phyloP scores from a whole-genome alignment of 2,113 vertebrate species.

The Daphoenositta chrysoptera region DNA sequence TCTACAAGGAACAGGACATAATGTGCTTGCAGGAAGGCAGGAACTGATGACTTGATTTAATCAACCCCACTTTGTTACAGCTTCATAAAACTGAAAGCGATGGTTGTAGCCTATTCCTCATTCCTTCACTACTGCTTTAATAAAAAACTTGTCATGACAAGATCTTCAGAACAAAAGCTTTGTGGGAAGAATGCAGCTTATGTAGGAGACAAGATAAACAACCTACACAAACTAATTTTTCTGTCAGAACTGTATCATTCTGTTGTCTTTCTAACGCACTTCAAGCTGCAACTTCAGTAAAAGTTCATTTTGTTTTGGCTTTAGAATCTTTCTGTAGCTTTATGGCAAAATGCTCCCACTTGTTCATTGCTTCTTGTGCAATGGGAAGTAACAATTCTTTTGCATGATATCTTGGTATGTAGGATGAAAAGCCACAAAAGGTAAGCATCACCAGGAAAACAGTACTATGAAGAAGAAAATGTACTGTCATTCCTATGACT shows the following conservation, averaged over 20 bases:
- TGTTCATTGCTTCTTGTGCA: not conserved
- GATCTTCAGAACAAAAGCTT: not conserved
- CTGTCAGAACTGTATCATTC: not conserved
- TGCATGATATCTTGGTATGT: not conserved
- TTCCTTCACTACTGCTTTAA: not conserved
- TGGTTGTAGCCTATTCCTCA: not conserved
- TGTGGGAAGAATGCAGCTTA: not conserved
- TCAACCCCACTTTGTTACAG: not conserved
- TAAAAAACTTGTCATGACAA: not conserved
- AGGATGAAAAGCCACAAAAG: not conserved
- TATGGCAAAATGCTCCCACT: not conserved
- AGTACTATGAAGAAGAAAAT: not conserved
- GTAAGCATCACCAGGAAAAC: not conserved
- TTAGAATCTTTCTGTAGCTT: not conserved
- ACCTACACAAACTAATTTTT: not conserved
- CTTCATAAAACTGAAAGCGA: not conserved
- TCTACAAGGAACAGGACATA: constrained; percentile 9
- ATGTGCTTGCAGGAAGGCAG: not conserved
- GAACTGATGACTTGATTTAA: not conserved
- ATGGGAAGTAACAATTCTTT: not conserved
- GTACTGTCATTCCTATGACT: not conserved
- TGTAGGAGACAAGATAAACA: not conserved
- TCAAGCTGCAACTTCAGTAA: not conserved
- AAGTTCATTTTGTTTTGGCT: not conserved
- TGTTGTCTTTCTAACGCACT: not conserved